Evolutionary conservation across 2,113 vertebrate genomes (phyloP).

Genomic region (Rhinoderma darwinii): DNA sequence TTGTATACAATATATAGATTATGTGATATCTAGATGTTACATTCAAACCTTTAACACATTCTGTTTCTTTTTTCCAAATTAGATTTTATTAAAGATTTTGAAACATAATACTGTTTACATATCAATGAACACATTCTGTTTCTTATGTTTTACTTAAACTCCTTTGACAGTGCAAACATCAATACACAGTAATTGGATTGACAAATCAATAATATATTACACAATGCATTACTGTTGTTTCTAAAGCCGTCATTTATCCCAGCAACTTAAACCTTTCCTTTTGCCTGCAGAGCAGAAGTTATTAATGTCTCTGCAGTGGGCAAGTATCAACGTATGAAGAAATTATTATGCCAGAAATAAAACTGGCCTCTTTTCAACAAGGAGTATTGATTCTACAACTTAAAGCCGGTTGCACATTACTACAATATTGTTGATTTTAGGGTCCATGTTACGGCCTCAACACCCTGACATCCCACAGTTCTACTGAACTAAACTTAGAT

Average conservation of each 20-base stretch:
- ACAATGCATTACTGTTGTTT: conserved; percentile 18
- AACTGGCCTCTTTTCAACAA: neutral
- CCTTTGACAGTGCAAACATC: conserved; percentile 38
- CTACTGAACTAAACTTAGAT: too few species aligned
- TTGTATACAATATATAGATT: neutral
- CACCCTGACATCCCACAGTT: too few species aligned
- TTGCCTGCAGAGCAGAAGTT: conserved; percentile 26
- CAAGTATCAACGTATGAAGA: neutral
- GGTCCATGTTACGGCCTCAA: too few species aligned
- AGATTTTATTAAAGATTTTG: too few species aligned
- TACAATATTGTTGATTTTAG: too few species aligned
- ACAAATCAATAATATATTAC: conserved; percentile 47
- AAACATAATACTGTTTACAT: too few species aligned
- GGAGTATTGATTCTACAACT: neutral
- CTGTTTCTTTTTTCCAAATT: too few species aligned
- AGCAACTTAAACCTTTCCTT: neutral
- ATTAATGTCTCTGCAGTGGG: conserved; percentile 39
- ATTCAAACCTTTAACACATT: neutral
- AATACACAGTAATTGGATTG: conserved; percentile 45
- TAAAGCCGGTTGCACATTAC: neutral
- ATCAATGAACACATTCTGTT: neutral
- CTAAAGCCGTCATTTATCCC: conserved; percentile 4
- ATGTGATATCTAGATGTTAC: neutral
- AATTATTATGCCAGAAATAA: neutral
- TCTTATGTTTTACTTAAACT: conserved; percentile 21